Base-by-base conservation (phyloP, 2,888 invertebrate genomes). In the Sisyra nigra region DNA sequence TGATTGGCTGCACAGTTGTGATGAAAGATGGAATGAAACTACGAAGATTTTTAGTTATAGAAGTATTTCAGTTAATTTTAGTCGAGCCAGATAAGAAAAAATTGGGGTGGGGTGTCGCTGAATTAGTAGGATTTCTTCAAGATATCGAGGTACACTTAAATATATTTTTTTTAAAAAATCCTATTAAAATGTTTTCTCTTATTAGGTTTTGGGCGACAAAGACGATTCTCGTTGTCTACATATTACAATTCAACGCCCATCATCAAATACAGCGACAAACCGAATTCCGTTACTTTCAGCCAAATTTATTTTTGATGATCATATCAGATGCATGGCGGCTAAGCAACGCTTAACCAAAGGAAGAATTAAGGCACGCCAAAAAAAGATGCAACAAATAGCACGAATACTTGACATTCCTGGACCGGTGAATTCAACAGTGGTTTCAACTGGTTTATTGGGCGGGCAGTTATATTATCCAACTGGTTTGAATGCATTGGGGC, bases 291-390 rank as follows among this genome's bases (percentile, higher is more conserved):
- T 91, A n/a, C 64, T 93, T 7, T 76, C 85, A 3, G 88, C 92
- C 8, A 91, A 86, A 62, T 96, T 98, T 63, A 76, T 96, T 47
- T 98, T 98, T 60, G 97, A 98, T 58, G 98, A 98, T 67, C 96
- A 97, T 59, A 98, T 98, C 51, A 74, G 97, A 24, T 97, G 96
- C 57, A 94, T 97, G 94, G 96, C 97, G 13, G 97, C 97, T 17
- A 97, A 96, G 57, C 97, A 97, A 61, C 61, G 80, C 33, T 62
- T 80, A 5, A 77, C 78, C 2, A 80, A 87, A 84, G 93, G 93
- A 19, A 74, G 92, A 30, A 81, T 87, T 54, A 93, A 91, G 63
- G 92, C 96, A 1, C 77, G 97, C 0, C 93, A 94, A 57, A 87
- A 91, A 65, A 97, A 97, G 63, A 89, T 97, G 84, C 85, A 85